phyloP scores from a whole-genome alignment of 2,888 invertebrate genomes.

The Morpho deidamia region DNA sequence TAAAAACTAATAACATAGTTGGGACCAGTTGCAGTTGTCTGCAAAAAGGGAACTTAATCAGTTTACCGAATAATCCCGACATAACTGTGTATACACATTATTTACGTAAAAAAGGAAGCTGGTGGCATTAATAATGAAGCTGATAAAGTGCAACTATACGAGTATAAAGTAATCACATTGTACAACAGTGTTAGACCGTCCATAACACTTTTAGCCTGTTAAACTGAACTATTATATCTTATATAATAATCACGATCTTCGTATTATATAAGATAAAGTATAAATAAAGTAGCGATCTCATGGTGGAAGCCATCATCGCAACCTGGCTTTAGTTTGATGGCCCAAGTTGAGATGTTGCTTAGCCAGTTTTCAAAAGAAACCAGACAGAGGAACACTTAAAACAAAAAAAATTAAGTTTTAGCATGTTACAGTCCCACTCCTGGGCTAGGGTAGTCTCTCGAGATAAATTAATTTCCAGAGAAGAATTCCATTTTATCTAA shows the following conservation, averaged over 20 bases:
- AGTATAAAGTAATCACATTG: neutral
- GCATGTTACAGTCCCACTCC: too few relatives aligned
- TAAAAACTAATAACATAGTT: neutral
- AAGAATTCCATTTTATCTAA: too few relatives aligned
- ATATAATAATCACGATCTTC: too few relatives aligned
- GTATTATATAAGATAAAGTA: neutral
- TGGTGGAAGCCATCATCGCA: too few relatives aligned
- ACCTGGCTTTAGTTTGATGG: too few relatives aligned
- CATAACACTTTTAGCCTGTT: neutral
- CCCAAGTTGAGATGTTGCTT: too few relatives aligned
- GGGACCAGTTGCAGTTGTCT: neutral
- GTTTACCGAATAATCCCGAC: constrained; percentile 7
- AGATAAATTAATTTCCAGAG: too few relatives aligned
- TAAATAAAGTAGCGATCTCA: neutral
- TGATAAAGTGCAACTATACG: constrained; percentile 10
- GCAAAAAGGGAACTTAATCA: neutral
- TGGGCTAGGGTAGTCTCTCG: too few relatives aligned
- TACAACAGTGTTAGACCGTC: neutral
- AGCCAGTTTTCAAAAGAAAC: too few relatives aligned
- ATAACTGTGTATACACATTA: neutral
- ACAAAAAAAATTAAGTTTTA: too few relatives aligned
- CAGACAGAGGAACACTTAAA: too few relatives aligned
- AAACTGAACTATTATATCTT: neutral
- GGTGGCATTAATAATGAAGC: constrained; percentile 11
- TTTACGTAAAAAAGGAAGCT: constrained; percentile 11